phyloP scores from a whole-genome alignment of 2,888 invertebrate genomes.

The Encarsia formosa region DNA sequence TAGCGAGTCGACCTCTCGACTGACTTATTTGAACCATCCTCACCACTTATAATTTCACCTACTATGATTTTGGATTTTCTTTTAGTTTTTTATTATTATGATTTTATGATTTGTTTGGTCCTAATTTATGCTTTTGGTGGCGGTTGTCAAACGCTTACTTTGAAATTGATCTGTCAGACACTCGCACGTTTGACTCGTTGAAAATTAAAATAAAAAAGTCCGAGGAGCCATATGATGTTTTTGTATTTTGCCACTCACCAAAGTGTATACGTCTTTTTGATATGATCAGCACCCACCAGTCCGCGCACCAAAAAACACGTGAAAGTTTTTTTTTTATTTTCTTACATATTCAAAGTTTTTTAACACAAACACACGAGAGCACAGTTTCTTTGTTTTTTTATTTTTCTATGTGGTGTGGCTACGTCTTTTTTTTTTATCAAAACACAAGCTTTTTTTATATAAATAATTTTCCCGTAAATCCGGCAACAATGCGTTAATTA shows the following conservation, averaged over 20 bases:
- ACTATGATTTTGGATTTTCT: neutral
- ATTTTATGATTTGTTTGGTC: neutral
- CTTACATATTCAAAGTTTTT: constrained; percentile 31
- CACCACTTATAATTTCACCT: too few species aligned
- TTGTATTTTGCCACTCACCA: constrained; percentile 49
- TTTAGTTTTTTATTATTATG: neutral
- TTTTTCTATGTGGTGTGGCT: constrained; percentile 52
- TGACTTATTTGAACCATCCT: too few species aligned
- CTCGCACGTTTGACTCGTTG: constrained; percentile 25
- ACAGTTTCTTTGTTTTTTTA: too few species aligned
- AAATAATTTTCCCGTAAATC: too few species aligned
- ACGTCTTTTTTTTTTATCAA: constrained; percentile 42
- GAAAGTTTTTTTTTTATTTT: constrained; percentile 25
- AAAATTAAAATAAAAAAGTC: constrained; percentile 21
- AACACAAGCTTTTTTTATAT: too few species aligned
- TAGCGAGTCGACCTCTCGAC: too few species aligned
- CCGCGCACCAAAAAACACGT: too few species aligned
- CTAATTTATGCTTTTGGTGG: constrained; percentile 46
- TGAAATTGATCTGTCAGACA: constrained; percentile 8
- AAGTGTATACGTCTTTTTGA: neutral
- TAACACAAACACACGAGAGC: constrained; percentile 49
- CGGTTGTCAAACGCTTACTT: constrained; percentile 44
- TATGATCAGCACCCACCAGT: too few species aligned
- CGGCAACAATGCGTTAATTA: too few species aligned
- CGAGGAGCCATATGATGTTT: constrained; percentile 26